Evolutionary conservation across 2,113 vertebrate genomes (phyloP).

Genomic region (Bos taurus): ARS-UCD2.0 NC_037340.1:60075501-60076000

Average conservation of each 20-base stretch:
- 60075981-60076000: neutral
- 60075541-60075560: neutral
- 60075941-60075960: neutral
- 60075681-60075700: neutral
- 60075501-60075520: neutral
- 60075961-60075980: neutral
- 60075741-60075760: neutral
- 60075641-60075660: neutral
- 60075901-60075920: slow-evolving; percentile 20
- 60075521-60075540: neutral
- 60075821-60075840: neutral
- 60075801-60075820: neutral
- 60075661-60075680: neutral
- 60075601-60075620: neutral
- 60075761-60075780: accelerated
- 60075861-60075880: neutral
- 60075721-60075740: neutral
- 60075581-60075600: neutral
- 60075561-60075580: neutral
- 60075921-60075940: neutral
- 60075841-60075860: neutral
- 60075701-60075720: neutral
- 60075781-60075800: accelerated
- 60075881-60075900: neutral
- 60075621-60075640: neutral